Percentiles rank a stretch among this genome's conserved stretches.
These are phyloP conservation scores for Micrastur ruficollis DNA, from an alignment of 2,797 vertebrate genomes.

Conservation along the genomic window DNA sequence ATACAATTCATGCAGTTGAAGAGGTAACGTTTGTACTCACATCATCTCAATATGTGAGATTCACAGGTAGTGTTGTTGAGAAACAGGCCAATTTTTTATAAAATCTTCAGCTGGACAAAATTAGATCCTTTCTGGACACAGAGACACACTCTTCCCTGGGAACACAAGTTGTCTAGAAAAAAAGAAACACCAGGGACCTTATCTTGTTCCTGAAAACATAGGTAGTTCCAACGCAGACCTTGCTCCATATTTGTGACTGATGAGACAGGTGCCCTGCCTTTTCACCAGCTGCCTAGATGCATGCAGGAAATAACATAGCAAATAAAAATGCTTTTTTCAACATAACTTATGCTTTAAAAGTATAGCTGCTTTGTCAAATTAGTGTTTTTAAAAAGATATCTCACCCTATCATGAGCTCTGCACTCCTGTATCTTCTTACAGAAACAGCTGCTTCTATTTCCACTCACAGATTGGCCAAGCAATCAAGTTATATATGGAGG, in stretches of 20 bases:
- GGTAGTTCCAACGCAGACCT: not conserved
- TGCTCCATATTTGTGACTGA: not conserved
- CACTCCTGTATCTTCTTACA: not conserved
- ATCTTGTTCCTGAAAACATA: not conserved
- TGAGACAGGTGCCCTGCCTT: not conserved
- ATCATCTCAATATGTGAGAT: not conserved
- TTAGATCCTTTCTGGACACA: not conserved
- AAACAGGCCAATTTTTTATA: constrained; percentile 8
- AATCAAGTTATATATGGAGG: no score
- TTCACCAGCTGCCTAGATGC: not conserved
- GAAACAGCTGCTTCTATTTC: not conserved
- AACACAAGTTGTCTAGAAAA: not conserved
- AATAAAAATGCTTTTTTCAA: not conserved
- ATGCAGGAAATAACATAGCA: no score
- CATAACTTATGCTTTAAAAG: not conserved
- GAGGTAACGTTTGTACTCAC: not conserved
- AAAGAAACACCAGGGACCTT: not conserved
- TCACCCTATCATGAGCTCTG: not conserved
- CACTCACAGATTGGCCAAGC: no score
- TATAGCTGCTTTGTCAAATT: not conserved
- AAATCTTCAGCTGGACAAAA: no score
- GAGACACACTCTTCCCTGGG: not conserved
- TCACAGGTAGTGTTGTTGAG: not conserved
- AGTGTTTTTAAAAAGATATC: no score
- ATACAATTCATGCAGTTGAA: not conserved